Evolutionary conservation across 2,797 vertebrate genomes (phyloP).

Genomic region (Erethizon dorsatum): DNA sequence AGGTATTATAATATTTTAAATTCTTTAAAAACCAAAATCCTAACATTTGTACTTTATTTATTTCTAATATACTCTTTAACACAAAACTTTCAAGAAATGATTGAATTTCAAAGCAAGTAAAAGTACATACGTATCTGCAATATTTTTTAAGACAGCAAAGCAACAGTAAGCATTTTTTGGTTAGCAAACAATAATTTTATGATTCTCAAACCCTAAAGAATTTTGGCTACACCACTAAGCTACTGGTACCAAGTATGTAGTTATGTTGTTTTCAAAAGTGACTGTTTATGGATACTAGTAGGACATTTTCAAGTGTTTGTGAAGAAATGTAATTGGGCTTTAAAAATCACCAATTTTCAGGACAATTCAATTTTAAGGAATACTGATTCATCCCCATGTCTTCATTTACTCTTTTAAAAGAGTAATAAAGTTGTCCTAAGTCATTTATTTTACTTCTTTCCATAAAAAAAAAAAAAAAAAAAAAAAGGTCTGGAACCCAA

Average conservation of each 20-base stretch:
- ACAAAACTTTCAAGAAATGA: not conserved
- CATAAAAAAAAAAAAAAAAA: not conserved
- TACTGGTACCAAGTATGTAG: slow-evolving; percentile 2
- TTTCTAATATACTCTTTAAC: slow-evolving; percentile 36
- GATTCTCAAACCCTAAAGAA: not conserved
- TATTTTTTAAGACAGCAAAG: slow-evolving; percentile 38
- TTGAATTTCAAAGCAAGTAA: slow-evolving; percentile 56
- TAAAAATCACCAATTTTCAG: slow-evolving; percentile 28
- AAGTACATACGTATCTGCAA: not conserved
- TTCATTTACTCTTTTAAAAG: slow-evolving; percentile 15
- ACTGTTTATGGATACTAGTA: slow-evolving; percentile 46
- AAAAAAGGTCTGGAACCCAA: not conserved
- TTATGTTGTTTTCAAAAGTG: slow-evolving; percentile 57
- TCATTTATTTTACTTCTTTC: not conserved
- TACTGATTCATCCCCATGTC: not conserved
- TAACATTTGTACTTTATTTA: slow-evolving; percentile 46
- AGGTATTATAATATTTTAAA: slow-evolving; percentile 15
- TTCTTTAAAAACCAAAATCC: slow-evolving; percentile 60
- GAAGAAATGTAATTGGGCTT: not conserved
- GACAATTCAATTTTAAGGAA: not conserved
- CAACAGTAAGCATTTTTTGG: not conserved
- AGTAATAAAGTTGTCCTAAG: not conserved
- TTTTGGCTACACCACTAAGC: slow-evolving; percentile 37
- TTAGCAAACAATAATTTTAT: slow-evolving; percentile 63
- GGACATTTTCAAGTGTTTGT: not conserved